These are phyloP conservation scores for Pyrrhosoma nymphula DNA, from an alignment of 2,888 invertebrate genomes.

Conservation along the genomic window DNA sequence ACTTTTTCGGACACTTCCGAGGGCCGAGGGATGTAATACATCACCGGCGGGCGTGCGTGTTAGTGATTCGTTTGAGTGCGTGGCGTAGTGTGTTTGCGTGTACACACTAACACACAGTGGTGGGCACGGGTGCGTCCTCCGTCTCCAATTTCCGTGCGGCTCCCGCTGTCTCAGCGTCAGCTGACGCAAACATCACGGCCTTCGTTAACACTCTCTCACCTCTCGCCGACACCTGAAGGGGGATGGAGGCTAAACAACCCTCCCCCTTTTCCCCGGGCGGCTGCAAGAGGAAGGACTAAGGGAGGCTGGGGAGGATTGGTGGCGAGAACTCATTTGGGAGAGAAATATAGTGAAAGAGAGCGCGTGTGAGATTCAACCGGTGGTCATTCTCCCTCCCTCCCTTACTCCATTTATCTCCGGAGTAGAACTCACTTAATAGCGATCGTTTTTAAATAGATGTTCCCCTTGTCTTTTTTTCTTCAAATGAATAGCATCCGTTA, in stretches of 20 bases:
- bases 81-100: neutral
- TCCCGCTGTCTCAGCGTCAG: slow-evolving; percentile 21
- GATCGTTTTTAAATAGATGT: too few relatives aligned
- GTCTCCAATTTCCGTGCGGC: slow-evolving; percentile 12
- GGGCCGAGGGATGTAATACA: neutral
- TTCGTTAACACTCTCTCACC: slow-evolving; percentile 29
- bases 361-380: neutral
- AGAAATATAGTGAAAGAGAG: neutral
- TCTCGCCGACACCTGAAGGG: neutral
- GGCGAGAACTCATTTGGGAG: neutral
- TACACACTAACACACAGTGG: neutral
- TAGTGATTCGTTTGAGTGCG: neutral
- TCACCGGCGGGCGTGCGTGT: neutral
- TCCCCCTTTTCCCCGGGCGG: neutral
- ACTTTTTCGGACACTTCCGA: neutral
- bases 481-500: too few relatives aligned
- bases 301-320: neutral
- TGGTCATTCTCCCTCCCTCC: neutral
- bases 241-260: neutral
- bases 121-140: neutral
- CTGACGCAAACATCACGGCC: slow-evolving; percentile 56
- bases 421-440: too few relatives aligned
- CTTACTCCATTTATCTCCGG: neutral
- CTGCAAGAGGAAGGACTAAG: neutral
- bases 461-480: too few relatives aligned